These are phyloP conservation scores for Pterocles gutturalis DNA, from an alignment of 2,113 vertebrate species.

Conservation along the genomic window DNA sequence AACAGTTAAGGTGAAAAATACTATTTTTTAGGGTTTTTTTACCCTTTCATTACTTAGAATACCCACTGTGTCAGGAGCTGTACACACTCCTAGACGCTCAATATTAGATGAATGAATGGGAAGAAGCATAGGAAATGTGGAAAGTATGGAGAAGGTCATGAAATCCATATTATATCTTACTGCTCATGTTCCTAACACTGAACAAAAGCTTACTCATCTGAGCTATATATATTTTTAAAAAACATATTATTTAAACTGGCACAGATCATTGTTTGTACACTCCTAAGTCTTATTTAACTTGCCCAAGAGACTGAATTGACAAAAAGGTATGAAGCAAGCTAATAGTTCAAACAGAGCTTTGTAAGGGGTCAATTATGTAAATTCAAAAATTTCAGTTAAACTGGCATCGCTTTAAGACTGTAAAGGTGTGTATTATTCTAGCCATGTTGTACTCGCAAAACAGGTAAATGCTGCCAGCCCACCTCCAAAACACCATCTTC, in stretches of 20 bases:
- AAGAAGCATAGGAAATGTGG: neutral
- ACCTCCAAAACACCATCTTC: neutral
- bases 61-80: neutral
- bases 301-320: neutral
- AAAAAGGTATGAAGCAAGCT: neutral
- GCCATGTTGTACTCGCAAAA: neutral
- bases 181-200: neutral
- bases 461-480: neutral
- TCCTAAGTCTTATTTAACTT: conserved; percentile 5
- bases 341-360: neutral
- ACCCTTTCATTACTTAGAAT: neutral
- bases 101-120: neutral
- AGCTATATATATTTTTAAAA: neutral
- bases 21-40: neutral
- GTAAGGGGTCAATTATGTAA: neutral
- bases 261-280: neutral
- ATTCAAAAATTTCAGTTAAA: neutral
- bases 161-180: neutral
- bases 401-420: neutral
- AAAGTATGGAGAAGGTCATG: neutral
- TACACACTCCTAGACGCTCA: neutral
- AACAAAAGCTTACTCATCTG: conserved; percentile 10
- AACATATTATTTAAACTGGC: neutral
- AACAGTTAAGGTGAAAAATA: neutral
- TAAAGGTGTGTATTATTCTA: neutral